Percentiles rank a stretch among this genome's conserved stretches.
phyloP scores from a whole-genome alignment of 1,140 invertebrate species.

The Sycophila sp. region DNA sequence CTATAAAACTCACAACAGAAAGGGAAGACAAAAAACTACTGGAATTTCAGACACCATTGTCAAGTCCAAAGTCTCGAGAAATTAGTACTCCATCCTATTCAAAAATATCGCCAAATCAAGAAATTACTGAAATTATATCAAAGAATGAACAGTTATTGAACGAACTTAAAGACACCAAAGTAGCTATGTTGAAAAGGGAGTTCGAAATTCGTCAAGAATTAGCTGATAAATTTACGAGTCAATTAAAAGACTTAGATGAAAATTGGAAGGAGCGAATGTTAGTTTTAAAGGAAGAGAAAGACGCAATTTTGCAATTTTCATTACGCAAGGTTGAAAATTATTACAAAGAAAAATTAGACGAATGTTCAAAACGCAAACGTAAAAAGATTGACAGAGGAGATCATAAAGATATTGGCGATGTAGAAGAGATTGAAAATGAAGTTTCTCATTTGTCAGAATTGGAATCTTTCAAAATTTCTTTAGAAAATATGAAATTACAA shows the following conservation, averaged over 20 bases:
- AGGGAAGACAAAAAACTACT: slow-evolving; percentile 29
- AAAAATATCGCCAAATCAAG: not conserved
- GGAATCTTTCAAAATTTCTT: not conserved
- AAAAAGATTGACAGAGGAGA: slow-evolving; percentile 41
- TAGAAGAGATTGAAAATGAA: slow-evolving; percentile 43
- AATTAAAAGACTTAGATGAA: slow-evolving; percentile 49
- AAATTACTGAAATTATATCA: not conserved
- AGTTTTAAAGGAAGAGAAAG: slow-evolving; percentile 45
- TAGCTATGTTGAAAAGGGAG: slow-evolving; percentile 42
- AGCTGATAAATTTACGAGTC: slow-evolving; percentile 42
- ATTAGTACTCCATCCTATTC: not conserved
- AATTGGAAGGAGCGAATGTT: slow-evolving; percentile 48
- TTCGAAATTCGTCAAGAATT: slow-evolving; percentile 52
- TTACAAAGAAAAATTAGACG: slow-evolving; percentile 49
- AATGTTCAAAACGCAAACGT: slow-evolving; percentile 47
- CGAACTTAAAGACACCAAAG: slow-evolving; percentile 41
- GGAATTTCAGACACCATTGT: not conserved
- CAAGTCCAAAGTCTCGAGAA: not conserved
- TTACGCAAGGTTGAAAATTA: slow-evolving; percentile 46
- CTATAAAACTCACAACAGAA: slow-evolving; percentile 68
- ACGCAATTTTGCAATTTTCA: slow-evolving; percentile 49
- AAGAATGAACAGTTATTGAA: slow-evolving; percentile 37
- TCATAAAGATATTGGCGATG: slow-evolving; percentile 11
- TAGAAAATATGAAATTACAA: slow-evolving; percentile 38
- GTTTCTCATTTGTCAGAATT: slow-evolving; percentile 39